Evolutionary conservation across 2,888 invertebrate species (phyloP).

Genomic region (Lordiphosa fenestrarum): DNA sequence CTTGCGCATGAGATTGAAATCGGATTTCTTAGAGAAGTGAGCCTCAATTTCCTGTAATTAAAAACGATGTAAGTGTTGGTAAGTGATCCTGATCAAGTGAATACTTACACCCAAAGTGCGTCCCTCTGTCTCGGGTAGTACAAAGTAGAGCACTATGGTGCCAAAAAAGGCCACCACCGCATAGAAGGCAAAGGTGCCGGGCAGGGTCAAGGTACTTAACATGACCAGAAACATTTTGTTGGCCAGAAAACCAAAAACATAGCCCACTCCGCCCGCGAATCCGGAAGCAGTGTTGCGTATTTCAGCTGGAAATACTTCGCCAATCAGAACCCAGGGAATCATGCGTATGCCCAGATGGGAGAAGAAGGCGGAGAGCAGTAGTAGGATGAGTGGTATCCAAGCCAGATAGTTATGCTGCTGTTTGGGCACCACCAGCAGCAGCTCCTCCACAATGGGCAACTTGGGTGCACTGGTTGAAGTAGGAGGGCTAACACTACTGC

Average conservation of each 20-base stretch:
- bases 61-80: too few relatives aligned
- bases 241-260: slow-evolving; percentile 87
- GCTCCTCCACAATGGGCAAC: slow-evolving; percentile 54
- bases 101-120: slow-evolving; percentile 82
- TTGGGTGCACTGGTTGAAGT: slow-evolving; percentile 24
- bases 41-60: slow-evolving; percentile 76
- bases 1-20: slow-evolving; percentile 64
- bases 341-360: slow-evolving; percentile 85
- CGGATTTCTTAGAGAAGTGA: slow-evolving; percentile 77
- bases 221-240: slow-evolving; percentile 88
- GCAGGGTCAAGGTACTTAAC: slow-evolving; percentile 84
- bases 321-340: slow-evolving; percentile 90
- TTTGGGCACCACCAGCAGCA: slow-evolving; percentile 76
- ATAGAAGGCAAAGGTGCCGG: slow-evolving; percentile 88
- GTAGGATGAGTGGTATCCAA: slow-evolving; percentile 86
- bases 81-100: too few relatives aligned
- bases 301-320: slow-evolving; percentile 87
- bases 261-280: slow-evolving; percentile 86
- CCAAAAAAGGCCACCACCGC: slow-evolving; percentile 84
- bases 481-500: slow-evolving; percentile 1
- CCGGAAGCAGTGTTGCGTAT: slow-evolving; percentile 88
- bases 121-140: slow-evolving; percentile 91
- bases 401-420: slow-evolving; percentile 81
- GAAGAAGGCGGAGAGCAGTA: slow-evolving; percentile 86
- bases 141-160: slow-evolving; percentile 84